Evolutionary conservation across 1,140 invertebrate genomes (phyloP).

Genomic region (Hyles euphorbiae): DNA sequence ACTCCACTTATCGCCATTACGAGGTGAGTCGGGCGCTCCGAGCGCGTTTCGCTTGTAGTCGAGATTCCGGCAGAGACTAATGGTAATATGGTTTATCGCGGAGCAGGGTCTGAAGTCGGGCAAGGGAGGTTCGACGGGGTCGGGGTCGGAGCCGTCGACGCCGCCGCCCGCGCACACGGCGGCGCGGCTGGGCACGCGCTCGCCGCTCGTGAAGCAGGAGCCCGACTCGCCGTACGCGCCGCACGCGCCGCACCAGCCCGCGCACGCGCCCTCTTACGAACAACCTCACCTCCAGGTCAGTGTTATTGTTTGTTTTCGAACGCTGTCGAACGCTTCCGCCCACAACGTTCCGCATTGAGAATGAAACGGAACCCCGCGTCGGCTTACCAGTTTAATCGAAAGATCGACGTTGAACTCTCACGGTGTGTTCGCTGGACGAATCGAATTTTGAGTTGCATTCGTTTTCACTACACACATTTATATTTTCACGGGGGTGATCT

Average conservation of each 20-base stretch:
- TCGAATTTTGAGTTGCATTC: too few relatives aligned
- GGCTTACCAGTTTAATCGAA: too few relatives aligned
- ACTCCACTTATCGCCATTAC: slow-evolving; percentile 55
- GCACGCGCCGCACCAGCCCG: slow-evolving; percentile 30
- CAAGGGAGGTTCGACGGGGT: slow-evolving; percentile 80
- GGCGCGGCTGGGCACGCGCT: slow-evolving; percentile 35
- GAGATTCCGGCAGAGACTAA: not conserved
- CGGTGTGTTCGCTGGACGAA: too few relatives aligned
- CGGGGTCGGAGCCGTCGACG: slow-evolving; percentile 77
- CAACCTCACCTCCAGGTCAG: slow-evolving; percentile 59
- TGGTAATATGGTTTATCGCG: slow-evolving; percentile 3
- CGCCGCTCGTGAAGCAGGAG: slow-evolving; percentile 47
- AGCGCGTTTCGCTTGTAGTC: not conserved
- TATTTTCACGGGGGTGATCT: slow-evolving; percentile 38
- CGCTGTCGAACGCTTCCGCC: not conserved
- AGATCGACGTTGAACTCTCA: too few relatives aligned
- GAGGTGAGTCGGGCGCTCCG: slow-evolving; percentile 35
- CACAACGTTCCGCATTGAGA: too few relatives aligned
- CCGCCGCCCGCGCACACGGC: slow-evolving; percentile 65
- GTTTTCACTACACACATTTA: not conserved
- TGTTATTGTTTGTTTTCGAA: not conserved
- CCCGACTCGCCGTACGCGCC: slow-evolving; percentile 32
- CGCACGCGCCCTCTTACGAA: slow-evolving; percentile 44
- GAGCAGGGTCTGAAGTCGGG: slow-evolving; percentile 39
- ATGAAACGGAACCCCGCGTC: too few relatives aligned